A percentile compares a stretch with the other conserved stretches of the same genome.
These are phyloP conservation scores for Pipistrellus pygmaeus DNA, from an alignment of 2,797 vertebrate species.

Conservation along the genomic window DNA sequence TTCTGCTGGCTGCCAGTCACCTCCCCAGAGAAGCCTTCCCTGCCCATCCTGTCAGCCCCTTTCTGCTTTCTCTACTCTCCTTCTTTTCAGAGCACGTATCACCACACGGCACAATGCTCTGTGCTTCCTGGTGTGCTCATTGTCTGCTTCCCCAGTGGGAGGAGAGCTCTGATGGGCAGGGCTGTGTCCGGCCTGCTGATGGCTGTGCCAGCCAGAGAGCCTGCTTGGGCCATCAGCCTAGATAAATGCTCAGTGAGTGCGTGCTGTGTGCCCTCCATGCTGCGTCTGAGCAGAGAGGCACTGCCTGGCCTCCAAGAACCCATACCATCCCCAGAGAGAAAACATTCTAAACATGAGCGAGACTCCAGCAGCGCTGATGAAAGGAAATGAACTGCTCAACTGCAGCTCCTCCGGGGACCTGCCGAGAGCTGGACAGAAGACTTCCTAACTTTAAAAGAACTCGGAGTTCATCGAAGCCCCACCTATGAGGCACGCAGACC, in stretches of 20 bases:
- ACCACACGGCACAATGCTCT: not conserved
- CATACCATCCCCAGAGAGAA: slow-evolving; percentile 32
- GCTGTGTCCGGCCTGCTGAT: not conserved
- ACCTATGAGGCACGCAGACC: slow-evolving; percentile 67
- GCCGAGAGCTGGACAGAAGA: slow-evolving; percentile 49
- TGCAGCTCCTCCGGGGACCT: slow-evolving; percentile 36
- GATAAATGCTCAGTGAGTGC: not conserved
- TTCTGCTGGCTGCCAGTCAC: not conserved
- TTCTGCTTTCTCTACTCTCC: not conserved
- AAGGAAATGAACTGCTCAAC: slow-evolving; percentile 57
- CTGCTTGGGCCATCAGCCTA: not conserved
- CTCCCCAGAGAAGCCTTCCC: not conserved
- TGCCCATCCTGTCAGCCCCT: not conserved
- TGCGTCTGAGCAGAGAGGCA: not conserved
- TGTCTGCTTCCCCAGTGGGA: not conserved
- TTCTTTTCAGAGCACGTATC: not conserved
- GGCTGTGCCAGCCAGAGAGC: not conserved
- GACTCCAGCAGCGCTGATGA: slow-evolving; percentile 49
- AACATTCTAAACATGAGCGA: not conserved
- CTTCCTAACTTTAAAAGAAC: slow-evolving; percentile 75
- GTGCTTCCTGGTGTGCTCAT: not conserved
- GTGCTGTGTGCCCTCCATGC: not conserved
- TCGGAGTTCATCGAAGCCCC: slow-evolving; percentile 67
- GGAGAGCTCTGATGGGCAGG: too few relatives aligned
- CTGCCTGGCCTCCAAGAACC: slow-evolving; percentile 56